Conservation (phyloP, 2,888 invertebrate species). For the Sturmia bella region DNA sequence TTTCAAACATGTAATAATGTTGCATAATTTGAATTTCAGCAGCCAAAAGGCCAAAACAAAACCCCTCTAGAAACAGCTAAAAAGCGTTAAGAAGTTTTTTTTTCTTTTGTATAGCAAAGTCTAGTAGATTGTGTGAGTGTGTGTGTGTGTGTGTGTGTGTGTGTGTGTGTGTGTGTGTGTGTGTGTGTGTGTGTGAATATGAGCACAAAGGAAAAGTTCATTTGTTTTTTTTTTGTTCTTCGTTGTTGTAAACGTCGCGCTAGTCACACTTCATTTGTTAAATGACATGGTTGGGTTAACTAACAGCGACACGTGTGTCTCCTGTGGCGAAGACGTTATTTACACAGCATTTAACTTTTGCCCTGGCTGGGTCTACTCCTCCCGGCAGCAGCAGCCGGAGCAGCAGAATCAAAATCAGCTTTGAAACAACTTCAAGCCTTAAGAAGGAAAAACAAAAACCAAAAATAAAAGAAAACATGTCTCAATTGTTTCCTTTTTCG, state of each 20-base stretch:
- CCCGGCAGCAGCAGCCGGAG: slow-evolving; percentile 24
- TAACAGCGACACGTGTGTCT: slow-evolving; percentile 66
- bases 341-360: slow-evolving; percentile 63
- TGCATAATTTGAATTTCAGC: slow-evolving; percentile 42
- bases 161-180: slow-evolving; percentile 1
- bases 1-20: slow-evolving; percentile 26
- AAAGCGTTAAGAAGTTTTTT: slow-evolving; percentile 3
- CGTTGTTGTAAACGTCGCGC: slow-evolving; percentile 42
- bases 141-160: too few relatives aligned
- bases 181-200: neutral
- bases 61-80: neutral
- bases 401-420: slow-evolving; percentile 37
- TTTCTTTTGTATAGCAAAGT: neutral
- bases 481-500: slow-evolving; percentile 55
- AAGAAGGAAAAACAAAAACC: slow-evolving; percentile 15
- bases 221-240: slow-evolving; percentile 15
- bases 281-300: slow-evolving; percentile 66
- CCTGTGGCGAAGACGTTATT: slow-evolving; percentile 63
- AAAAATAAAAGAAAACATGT: slow-evolving; percentile 33
- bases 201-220: slow-evolving; percentile 50
- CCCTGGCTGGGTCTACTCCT: slow-evolving; percentile 28
- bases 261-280: slow-evolving; percentile 67
- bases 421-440: slow-evolving; percentile 46
- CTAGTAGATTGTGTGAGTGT: too few relatives aligned
- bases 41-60: slow-evolving; percentile 30